Evolutionary conservation across 2,888 invertebrate species (phyloP), one percentile per base, ranked within the genome.

Genomic region (Apamea anceps): DNA sequence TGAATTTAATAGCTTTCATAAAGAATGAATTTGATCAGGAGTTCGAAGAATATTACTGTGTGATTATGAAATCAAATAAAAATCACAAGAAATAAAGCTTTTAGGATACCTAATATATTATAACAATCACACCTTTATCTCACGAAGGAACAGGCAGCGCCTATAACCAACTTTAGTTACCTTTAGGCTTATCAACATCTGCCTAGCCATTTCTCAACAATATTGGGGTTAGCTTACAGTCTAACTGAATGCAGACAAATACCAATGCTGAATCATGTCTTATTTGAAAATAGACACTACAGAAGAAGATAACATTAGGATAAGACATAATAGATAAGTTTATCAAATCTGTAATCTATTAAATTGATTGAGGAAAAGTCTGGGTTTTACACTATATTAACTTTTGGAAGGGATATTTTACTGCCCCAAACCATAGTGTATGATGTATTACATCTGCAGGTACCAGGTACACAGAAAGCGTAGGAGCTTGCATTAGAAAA

Each of bases 241-340:
- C 25, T 51, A 48, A 51, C 32, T 0, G 0, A 62, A 45, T 45
- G 21, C 62, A 8, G n/a, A 15, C 51, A 21, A 37, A 72, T 42
- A 51, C 7, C 1, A 37, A 42, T 32, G 45, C 21, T 48, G 4
- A 42, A 51, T 80, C 32, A 72, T 48, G 13, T n/a, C 54, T 32
- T 45, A 54, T 81, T 63, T 45, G 13, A 45, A 66, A 32, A n/a
- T 7, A 18, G 32, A 66, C 32, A 82, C 21, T 25, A 37, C 18
- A 25, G 32, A 42, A 7, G 12, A 8, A 45, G 82, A 82, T 80
- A 45, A 82, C 28, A 48, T 28, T 18, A 13, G 2, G 18, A 57
- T 57, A 57, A 57, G 57, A 57, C 25, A 54, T 25, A 57, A 57
- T 25, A 45, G 66, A 81, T 42, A 62, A 37, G 21, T 18, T 8